These are phyloP conservation scores for Andrena flavipes DNA, from an alignment of 2,888 invertebrate species.

Conservation along the genomic window DNA sequence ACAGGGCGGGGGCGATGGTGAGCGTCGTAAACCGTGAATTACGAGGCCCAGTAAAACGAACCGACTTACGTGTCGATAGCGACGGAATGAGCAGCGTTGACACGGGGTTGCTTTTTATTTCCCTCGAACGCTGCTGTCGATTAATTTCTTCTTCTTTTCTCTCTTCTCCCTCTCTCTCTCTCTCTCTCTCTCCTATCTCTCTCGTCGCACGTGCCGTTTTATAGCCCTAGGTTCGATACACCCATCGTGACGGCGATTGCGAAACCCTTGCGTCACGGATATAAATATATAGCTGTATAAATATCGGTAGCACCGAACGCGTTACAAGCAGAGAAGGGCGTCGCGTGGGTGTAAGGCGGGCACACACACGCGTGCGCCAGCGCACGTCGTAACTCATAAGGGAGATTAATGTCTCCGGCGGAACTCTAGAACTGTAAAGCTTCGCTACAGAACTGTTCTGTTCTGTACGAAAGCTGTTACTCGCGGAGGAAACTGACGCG, in stretches of 20 bases:
- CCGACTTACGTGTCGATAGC: constrained; percentile 56
- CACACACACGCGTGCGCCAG: constrained; percentile 7
- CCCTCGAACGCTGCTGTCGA: constrained; percentile 6
- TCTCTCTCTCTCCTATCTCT: background rate
- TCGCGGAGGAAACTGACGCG: constrained; percentile 69
- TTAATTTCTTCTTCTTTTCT: constrained; percentile 34
- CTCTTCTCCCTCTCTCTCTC: background rate
- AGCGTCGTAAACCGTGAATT: constrained; percentile 51
- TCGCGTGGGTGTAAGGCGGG: background rate
- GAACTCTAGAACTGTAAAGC: constrained; percentile 75
- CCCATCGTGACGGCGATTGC: constrained; percentile 37
- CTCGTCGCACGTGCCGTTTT: constrained; percentile 45
- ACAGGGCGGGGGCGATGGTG: background rate
- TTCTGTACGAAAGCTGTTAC: constrained; percentile 75
- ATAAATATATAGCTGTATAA: constrained; percentile 46
- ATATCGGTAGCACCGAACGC: constrained; percentile 8
- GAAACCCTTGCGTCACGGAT: constrained; percentile 38
- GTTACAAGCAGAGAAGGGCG: background rate
- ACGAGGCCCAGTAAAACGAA: constrained; percentile 44
- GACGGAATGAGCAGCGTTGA: constrained; percentile 35
- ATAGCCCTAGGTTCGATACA: constrained; percentile 3
- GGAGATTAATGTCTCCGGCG: constrained; percentile 78
- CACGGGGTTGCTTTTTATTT: constrained; percentile 39
- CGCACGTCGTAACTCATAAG: constrained; percentile 77
- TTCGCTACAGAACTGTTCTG: constrained; percentile 69